A percentile compares a stretch with the other conserved stretches of the same genome.
These are phyloP conservation scores for Heliconius erato DNA, from an alignment of 2,888 invertebrate genomes.

Conservation along the genomic window DNA sequence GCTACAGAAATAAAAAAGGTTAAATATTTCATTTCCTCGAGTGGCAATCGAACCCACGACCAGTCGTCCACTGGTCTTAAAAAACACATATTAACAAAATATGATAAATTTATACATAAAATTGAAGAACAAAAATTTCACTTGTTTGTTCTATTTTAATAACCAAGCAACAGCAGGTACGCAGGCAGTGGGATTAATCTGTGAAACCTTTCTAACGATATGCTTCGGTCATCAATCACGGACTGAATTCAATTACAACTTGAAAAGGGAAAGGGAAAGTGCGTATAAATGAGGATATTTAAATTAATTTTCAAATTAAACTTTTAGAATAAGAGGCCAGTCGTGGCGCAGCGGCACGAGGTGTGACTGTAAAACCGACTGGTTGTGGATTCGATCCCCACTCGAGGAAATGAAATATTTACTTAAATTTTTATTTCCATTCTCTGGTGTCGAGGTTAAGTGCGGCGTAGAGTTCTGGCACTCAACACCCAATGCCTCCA, in stretches of 20 bases:
- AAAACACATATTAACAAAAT: background rate
- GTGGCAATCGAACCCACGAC: too few species aligned
- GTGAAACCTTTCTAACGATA: conserved; percentile 23
- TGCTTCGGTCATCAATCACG: conserved; percentile 32
- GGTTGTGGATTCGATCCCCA: too few species aligned
- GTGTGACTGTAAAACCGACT: too few species aligned
- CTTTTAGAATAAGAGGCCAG: background rate
- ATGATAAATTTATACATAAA: background rate
- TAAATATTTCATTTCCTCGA: too few species aligned
- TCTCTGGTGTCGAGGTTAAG: too few species aligned
- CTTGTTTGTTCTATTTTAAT: background rate
- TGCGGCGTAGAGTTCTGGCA: too few species aligned
- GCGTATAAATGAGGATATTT: conserved; percentile 16
- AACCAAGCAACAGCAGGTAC: background rate
- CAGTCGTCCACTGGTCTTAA: background rate
- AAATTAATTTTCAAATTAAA: background rate
- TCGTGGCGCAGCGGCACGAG: too few species aligned
- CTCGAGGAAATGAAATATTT: too few species aligned
- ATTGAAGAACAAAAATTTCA: background rate
- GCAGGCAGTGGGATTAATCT: conserved; percentile 15
- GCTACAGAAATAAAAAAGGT: too few species aligned
- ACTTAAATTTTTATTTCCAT: too few species aligned
- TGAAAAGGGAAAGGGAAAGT: conserved; percentile 17
- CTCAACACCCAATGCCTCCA: too few species aligned
- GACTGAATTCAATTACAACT: conserved; percentile 32